Percentiles rank a stretch among this genome's conserved stretches.
These are phyloP conservation scores for Zoanthus sociatus DNA, from an alignment of 92 coral and sea anemone species.

Conservation along the genomic window DNA sequence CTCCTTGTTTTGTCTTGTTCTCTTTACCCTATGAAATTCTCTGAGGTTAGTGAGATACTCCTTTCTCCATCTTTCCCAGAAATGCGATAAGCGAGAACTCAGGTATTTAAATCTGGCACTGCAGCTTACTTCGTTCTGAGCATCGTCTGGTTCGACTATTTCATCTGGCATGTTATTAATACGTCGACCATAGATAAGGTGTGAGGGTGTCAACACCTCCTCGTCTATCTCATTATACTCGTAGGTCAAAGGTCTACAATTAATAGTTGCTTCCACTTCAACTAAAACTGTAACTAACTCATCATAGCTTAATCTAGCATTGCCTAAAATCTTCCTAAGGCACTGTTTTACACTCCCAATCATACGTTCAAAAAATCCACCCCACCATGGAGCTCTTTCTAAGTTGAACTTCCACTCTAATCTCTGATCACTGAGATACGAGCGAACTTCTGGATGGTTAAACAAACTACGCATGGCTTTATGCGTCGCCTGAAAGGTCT, in stretches of 20 bases:
- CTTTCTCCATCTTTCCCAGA: no score
- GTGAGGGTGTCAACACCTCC: not conserved
- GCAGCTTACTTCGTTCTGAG: not conserved
- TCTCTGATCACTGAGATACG: no score
- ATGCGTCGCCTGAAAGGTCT: not conserved
- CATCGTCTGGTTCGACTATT: conserved; percentile 1
- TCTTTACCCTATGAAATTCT: no score
- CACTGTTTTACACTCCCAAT: no score
- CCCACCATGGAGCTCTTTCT: no score
- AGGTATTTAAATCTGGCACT: not conserved
- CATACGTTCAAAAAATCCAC: no score
- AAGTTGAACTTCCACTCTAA: no score
- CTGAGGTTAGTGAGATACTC: no score
- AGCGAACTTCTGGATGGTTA: no score
- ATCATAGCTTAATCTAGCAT: conserved; percentile 21
- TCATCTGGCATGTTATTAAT: not conserved
- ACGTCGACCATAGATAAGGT: conserved; percentile 22
- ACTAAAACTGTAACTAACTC: not conserved
- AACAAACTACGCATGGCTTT: no score
- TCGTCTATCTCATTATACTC: conserved; percentile 13
- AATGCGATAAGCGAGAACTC: no score
- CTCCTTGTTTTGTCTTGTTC: no score
- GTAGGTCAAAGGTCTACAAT: conserved; percentile 12
- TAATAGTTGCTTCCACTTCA: not conserved
- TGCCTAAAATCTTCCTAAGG: conserved; percentile 24